These are phyloP conservation scores for Limosa lapponica DNA, from an alignment of 2,797 vertebrate genomes.

Conservation along the genomic window DNA sequence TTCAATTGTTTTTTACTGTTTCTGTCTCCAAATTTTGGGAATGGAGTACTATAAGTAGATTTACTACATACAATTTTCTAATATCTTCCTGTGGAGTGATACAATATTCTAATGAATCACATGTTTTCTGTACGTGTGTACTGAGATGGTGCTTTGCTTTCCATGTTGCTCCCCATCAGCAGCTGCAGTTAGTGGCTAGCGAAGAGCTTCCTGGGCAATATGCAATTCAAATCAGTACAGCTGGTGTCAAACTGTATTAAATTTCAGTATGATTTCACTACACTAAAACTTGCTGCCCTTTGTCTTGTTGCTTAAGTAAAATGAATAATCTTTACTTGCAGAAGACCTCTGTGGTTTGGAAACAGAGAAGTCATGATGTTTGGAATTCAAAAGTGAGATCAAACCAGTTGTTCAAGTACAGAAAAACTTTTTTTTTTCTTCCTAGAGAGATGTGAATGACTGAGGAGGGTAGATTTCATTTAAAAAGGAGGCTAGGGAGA, in stretches of 20 bases:
- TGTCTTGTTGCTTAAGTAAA: neutral
- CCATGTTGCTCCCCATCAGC: neutral
- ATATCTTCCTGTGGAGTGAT: neutral
- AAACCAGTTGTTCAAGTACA: neutral
- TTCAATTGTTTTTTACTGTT: neutral
- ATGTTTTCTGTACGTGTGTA: neutral
- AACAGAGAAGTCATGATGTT: neutral
- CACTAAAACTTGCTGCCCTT: neutral
- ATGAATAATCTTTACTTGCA: fast-evolving
- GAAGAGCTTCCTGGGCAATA: neutral
- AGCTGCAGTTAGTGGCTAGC: neutral
- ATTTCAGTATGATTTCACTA: neutral
- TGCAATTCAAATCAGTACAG: neutral
- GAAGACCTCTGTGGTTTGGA: neutral
- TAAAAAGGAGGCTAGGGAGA: slow-evolving; percentile 7
- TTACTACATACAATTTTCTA: neutral
- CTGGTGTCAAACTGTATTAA: neutral
- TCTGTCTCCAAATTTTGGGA: neutral
- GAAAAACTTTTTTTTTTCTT: neutral
- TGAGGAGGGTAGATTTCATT: slow-evolving; percentile 32
- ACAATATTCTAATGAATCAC: fast-evolving
- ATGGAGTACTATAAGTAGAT: neutral
- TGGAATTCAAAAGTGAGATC: neutral
- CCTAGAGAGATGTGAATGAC: neutral
- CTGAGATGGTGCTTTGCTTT: neutral